Conservation (phyloP, 2,888 invertebrate genomes). For the Syritta pipiens region DNA sequence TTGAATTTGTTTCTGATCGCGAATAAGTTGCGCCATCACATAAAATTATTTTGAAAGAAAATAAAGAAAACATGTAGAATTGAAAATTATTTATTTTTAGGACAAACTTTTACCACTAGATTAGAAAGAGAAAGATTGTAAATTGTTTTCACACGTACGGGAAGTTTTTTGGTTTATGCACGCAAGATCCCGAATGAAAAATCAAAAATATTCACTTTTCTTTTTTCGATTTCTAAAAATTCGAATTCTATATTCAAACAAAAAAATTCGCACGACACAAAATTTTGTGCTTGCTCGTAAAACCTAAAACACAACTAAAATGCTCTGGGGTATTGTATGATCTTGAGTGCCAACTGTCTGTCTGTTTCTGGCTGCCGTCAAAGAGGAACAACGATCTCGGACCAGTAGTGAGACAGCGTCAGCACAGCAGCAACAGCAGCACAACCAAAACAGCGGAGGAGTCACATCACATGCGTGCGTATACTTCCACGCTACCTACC, state of each 20-base stretch:
- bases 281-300: constrained; percentile 58
- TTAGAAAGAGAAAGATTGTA: constrained; percentile 22
- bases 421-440: constrained; percentile 33
- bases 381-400: constrained; percentile 53
- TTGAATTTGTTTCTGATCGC: constrained; percentile 10
- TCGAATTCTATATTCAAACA: constrained; percentile 5
- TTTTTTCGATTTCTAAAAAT: constrained; percentile 12
- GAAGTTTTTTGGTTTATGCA: constrained; percentile 14
- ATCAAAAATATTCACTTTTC: no score
- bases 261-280: constrained; percentile 61
- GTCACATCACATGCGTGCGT: constrained; percentile 60
- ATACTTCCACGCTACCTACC: constrained; percentile 36
- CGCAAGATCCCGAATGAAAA: constrained; percentile 39
- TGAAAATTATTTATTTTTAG: constrained; percentile 57
- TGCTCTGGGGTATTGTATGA: constrained; percentile 58
- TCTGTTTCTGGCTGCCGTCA: constrained; percentile 62
- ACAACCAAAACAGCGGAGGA: constrained; percentile 53
- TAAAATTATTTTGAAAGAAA: constrained; percentile 7
- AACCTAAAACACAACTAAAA: constrained; percentile 64
- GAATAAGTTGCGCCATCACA: constrained; percentile 47
- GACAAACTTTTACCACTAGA: constrained; percentile 33
- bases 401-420: constrained; percentile 50
- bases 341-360: constrained; percentile 65
- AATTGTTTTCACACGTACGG: constrained; percentile 5
- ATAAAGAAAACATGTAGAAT: constrained; percentile 6